A percentile compares a stretch with the other conserved stretches of the same genome.
Evolutionary conservation across 2,113 vertebrate genomes (phyloP).

Genomic region (Mesoclemmys tuberculata): DNA sequence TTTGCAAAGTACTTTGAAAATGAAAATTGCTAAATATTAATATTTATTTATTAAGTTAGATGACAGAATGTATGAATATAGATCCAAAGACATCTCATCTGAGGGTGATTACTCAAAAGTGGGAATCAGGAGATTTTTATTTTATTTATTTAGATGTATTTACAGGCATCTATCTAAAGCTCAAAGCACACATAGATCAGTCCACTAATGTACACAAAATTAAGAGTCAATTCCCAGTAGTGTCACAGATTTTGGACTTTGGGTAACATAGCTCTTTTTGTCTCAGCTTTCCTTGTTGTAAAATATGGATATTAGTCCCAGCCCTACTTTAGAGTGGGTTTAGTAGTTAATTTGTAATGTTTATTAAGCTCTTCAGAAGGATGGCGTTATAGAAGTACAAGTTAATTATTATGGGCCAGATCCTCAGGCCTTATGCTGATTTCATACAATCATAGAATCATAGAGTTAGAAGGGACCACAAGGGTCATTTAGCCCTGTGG

Average conservation of each 20-base stretch:
- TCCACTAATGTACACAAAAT: neutral
- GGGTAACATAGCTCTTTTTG: neutral
- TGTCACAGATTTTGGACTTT: neutral
- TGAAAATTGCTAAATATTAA: neutral
- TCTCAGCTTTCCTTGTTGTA: neutral
- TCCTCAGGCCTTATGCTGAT: neutral
- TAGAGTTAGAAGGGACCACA: too few species aligned
- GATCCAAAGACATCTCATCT: neutral
- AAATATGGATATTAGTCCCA: neutral
- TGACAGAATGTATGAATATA: neutral
- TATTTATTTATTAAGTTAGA: neutral
- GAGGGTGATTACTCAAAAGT: neutral
- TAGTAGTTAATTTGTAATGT: neutral
- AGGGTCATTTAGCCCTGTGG: too few species aligned
- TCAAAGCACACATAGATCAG: neutral
- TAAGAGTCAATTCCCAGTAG: neutral
- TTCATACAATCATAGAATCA: too few species aligned
- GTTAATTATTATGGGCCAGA: neutral
- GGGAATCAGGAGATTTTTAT: neutral
- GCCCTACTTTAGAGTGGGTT: neutral
- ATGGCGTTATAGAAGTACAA: neutral
- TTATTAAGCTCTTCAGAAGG: neutral
- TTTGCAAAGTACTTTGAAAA: neutral
- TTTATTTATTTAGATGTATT: fast-evolving
- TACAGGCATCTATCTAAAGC: neutral